phyloP scores from a whole-genome alignment of 2,797 vertebrate genomes.

The Parambassis ranga region DNA sequence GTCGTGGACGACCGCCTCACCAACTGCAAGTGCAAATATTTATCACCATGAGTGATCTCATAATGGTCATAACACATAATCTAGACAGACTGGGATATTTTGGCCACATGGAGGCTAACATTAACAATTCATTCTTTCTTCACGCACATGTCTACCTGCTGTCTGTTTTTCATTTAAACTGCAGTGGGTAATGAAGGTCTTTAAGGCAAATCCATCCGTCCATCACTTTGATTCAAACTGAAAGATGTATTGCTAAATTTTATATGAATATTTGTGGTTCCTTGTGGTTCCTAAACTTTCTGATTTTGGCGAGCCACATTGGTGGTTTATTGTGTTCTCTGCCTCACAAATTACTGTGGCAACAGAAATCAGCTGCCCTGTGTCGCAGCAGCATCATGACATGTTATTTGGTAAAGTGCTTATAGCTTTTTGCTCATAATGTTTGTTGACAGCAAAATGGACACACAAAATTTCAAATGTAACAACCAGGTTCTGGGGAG shows the following conservation, averaged over 20 bases:
- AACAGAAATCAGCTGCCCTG: too few species aligned
- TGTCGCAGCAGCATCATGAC: too few species aligned
- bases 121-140: conserved; percentile 36
- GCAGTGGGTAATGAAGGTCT: too few species aligned
- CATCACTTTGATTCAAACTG: neutral
- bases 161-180: neutral
- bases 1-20: conserved; percentile 54
- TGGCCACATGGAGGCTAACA: conserved; percentile 21
- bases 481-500: too few species aligned
- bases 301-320: neutral
- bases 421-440: too few species aligned
- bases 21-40: conserved; percentile 50
- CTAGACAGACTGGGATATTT: conserved; percentile 32
- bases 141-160: conserved; percentile 2
- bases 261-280: neutral
- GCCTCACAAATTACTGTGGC: too few species aligned
- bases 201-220: neutral
- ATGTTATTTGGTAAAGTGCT: too few species aligned
- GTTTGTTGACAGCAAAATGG: too few species aligned
- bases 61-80: conserved; percentile 34
- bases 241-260: neutral
- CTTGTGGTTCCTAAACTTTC: too few species aligned
- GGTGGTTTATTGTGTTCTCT: too few species aligned
- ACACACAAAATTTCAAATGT: too few species aligned
- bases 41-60: conserved; percentile 30